Base-by-base conservation (phyloP, 2,888 invertebrate species). In the Terebella lapidaria region DNA sequence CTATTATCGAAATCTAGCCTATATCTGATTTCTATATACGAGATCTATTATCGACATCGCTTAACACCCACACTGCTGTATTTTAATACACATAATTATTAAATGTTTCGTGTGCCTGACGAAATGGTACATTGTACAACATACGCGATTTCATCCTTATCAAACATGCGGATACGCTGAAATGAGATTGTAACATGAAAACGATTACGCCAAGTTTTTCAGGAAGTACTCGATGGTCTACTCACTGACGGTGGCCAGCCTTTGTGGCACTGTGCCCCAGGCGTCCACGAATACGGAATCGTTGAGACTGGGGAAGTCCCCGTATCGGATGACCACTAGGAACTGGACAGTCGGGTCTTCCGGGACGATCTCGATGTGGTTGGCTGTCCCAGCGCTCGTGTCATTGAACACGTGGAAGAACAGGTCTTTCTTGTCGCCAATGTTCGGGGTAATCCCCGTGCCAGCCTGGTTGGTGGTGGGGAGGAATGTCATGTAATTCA, bases 241-340 rank as follows among this genome's bases (percentile, higher is more conserved):
- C 35, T 35, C 35, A 35, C 35, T 18, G 35, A 35, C 35, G 35
- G 10, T 18, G 35, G 35, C 35, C 35, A 64, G 27, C 46, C 47
- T 60, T 20, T 61, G 35, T 51, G 55, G 42, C 54, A 60, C 24
- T 46, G 59, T 53, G 20, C 28, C 30, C 20, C 51, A 20, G 55
- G 18, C 45, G 42, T 67, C 66, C 56, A 67, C 67, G 2, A 57
- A 35, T 1, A 56, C 56, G 1, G 28, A 49, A 2, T 56, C 56
- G 15, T 47, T 56, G 20, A 66, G 56, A 35, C 65, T 59, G 5
- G 70, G 69, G 18, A 59, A 56, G 0, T 54, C 46, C 1, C 65
- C 65, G 18, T 64, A 57, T 28, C 62, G 55, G 4, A 71, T 24
- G 2, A 70, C 56, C 4, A 68, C 67, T 20, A 70, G 56, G 45